These are phyloP conservation scores for Sabatieria punctata DNA, from an alignment of 2,888 invertebrate genomes.

Conservation along the genomic window DNA sequence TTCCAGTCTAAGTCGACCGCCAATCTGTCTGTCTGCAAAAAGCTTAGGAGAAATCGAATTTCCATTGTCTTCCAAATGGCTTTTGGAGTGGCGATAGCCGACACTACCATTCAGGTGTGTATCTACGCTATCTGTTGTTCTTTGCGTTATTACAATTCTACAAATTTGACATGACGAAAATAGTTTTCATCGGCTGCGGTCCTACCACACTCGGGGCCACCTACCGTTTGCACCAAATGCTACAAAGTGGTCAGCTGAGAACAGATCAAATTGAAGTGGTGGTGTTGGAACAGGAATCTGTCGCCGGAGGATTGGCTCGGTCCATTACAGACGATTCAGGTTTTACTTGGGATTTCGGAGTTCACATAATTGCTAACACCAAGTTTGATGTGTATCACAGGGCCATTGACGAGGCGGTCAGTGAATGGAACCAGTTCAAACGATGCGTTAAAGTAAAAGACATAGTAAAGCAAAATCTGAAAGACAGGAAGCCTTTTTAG, in stretches of 20 bases:
- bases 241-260: too few species aligned
- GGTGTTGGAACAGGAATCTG: slow-evolving; percentile 13
- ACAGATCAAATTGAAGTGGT: slow-evolving; percentile 9
- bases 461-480: too few species aligned
- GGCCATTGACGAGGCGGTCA: slow-evolving; percentile 10
- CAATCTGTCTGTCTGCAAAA: too few species aligned
- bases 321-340: slow-evolving; percentile 14
- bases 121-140: too few species aligned
- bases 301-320: slow-evolving; percentile 15
- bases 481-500: slow-evolving; percentile 9
- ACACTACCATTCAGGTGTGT: too few species aligned
- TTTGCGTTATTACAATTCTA: too few species aligned
- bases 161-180: too few species aligned
- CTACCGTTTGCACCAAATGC: not conserved
- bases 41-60: too few species aligned
- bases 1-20: too few species aligned
- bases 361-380: slow-evolving; percentile 15
- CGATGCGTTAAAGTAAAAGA: slow-evolving; percentile 15
- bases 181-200: not conserved
- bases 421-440: slow-evolving; percentile 13
- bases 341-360: slow-evolving; percentile 18
- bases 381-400: too few species aligned
- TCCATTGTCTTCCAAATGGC: too few species aligned
- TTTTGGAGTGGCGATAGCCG: too few species aligned
- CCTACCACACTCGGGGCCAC: not conserved